A percentile compares a stretch with the other conserved stretches of the same genome.
These are phyloP conservation scores for Paralinhomoeus sp. DNA, from an alignment of 2,888 invertebrate species.

Conservation along the genomic window DNA sequence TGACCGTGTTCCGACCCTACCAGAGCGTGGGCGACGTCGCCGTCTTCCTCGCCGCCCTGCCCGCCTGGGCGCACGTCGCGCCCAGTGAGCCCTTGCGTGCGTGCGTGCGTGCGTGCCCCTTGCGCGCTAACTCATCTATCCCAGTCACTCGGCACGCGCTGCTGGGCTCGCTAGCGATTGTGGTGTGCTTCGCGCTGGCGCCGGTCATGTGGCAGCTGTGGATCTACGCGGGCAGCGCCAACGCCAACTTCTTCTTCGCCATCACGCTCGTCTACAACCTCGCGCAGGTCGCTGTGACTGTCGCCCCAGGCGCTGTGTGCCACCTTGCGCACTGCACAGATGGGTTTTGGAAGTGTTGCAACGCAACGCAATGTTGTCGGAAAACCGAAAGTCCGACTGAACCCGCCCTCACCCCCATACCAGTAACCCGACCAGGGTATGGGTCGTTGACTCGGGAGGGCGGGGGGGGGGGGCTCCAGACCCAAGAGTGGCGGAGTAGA, in stretches of 20 bases:
- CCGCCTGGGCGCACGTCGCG: slow-evolving; percentile 69
- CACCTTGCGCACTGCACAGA: too few species aligned
- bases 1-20: slow-evolving; percentile 82
- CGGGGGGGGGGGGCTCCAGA: too few species aligned
- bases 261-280: slow-evolving; percentile 82
- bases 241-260: slow-evolving; percentile 95
- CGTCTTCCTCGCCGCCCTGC: slow-evolving; percentile 64
- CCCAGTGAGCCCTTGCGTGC: too few species aligned
- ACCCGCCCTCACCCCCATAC: too few species aligned
- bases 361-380: too few species aligned
- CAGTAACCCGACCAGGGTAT: too few species aligned
- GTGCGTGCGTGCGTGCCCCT: too few species aligned
- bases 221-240: slow-evolving; percentile 89
- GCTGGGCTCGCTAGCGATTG: slow-evolving; percentile 65
- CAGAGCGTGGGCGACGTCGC: slow-evolving; percentile 85
- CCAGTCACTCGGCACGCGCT: slow-evolving; percentile 81
- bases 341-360: too few species aligned
- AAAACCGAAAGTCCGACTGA: too few species aligned
- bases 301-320: too few species aligned
- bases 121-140: slow-evolving; percentile 19
- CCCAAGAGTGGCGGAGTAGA: too few species aligned
- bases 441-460: too few species aligned
- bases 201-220: slow-evolving; percentile 82
- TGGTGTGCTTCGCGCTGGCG: slow-evolving; percentile 65
- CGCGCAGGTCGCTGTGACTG: slow-evolving; percentile 39